These are phyloP conservation scores for Vulpes ferrilata DNA, from an alignment of 2,113 vertebrate species.

Conservation along the genomic window DNA sequence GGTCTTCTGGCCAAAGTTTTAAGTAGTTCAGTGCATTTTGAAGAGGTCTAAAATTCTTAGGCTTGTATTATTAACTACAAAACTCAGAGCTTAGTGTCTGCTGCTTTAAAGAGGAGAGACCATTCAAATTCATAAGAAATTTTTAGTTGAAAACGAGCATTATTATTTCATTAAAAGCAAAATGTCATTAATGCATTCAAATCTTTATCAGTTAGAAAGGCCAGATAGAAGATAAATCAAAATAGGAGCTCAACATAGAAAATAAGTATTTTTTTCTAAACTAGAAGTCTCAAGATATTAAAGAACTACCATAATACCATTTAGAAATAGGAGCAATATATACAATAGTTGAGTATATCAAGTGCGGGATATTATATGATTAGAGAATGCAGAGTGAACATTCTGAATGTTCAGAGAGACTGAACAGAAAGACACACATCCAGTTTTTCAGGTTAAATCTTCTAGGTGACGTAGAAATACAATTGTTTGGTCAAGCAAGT, in stretches of 20 bases:
- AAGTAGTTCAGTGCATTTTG: neutral
- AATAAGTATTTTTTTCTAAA: neutral
- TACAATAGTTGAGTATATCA: neutral
- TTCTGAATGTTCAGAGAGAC: no score
- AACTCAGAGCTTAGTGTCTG: conserved; percentile 1
- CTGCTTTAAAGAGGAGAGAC: neutral
- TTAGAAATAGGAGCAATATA: neutral
- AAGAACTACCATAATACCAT: neutral
- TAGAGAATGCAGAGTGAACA: neutral
- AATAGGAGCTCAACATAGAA: neutral
- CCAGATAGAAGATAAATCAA: neutral
- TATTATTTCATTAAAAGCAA: neutral
- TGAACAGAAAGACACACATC: neutral
- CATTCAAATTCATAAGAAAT: neutral
- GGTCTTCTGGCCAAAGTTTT: neutral
- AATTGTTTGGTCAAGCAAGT: neutral
- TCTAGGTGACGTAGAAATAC: neutral
- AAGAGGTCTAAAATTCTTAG: conserved; percentile 1
- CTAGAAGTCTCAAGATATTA: neutral
- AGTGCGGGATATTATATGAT: neutral
- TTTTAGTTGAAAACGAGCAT: neutral
- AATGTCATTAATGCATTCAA: neutral
- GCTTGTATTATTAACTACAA: neutral
- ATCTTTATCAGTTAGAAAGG: neutral
- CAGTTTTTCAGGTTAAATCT: neutral